phyloP scores from a whole-genome alignment of 2,113 vertebrate genomes.

The Rhynchopsitta pachyrhyncha region DNA sequence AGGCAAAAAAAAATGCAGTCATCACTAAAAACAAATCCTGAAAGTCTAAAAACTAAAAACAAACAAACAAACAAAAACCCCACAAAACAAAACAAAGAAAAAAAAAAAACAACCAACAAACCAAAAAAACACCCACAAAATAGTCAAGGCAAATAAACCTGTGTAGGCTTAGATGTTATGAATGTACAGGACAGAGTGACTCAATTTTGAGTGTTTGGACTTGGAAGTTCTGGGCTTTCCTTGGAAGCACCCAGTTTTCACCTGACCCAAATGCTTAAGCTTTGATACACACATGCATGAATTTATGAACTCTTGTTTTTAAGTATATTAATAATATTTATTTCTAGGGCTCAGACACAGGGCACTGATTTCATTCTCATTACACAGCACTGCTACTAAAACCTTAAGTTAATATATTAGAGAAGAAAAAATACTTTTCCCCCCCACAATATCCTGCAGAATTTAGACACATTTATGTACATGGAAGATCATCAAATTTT shows the following conservation, averaged over 20 bases:
- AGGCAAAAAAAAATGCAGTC: neutral
- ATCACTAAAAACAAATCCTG: neutral
- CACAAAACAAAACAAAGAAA: too few species aligned
- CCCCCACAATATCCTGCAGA: neutral
- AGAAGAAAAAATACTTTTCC: neutral
- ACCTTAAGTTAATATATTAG: neutral
- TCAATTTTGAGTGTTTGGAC: neutral
- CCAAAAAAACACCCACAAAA: neutral
- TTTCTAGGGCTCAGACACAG: neutral
- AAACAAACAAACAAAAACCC: too few species aligned
- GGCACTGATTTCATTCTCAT: neutral
- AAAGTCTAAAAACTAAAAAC: neutral
- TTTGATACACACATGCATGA: fast-evolving
- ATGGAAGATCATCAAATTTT: neutral
- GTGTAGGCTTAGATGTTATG: neutral
- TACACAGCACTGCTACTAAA: neutral
- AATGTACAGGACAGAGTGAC: neutral
- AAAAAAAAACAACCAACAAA: too few species aligned
- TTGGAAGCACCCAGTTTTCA: neutral
- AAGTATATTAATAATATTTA: neutral
- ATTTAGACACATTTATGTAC: neutral
- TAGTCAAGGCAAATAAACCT: neutral
- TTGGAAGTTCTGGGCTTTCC: neutral
- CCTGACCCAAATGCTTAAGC: neutral
- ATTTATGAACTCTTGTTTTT: neutral